phyloP scores from a whole-genome alignment of 2,113 vertebrate species.

The Ochotona curzoniae region DNA sequence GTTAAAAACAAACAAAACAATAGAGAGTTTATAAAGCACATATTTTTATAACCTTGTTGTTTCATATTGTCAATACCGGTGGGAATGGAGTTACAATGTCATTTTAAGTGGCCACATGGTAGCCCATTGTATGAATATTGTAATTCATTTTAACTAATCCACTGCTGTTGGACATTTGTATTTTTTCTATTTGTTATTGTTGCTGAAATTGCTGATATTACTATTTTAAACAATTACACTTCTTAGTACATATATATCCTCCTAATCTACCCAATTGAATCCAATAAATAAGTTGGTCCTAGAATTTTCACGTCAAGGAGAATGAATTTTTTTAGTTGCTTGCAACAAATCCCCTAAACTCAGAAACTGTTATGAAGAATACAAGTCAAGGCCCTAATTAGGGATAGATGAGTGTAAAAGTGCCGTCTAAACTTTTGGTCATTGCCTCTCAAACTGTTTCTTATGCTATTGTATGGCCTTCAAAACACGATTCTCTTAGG shows the following conservation, averaged over 20 bases:
- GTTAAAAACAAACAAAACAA: too few relatives aligned
- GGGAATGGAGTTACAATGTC: neutral
- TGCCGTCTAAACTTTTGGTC: neutral
- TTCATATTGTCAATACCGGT: neutral
- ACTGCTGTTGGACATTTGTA: neutral
- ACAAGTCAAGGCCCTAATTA: neutral
- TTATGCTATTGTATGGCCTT: neutral
- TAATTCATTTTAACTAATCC: neutral
- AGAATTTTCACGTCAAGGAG: neutral
- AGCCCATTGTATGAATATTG: neutral
- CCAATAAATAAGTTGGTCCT: neutral
- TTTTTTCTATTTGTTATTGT: neutral
- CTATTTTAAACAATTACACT: slow-evolving; percentile 10
- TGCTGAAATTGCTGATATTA: neutral
- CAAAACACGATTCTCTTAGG: neutral
- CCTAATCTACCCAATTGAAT: neutral
- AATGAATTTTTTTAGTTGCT: neutral
- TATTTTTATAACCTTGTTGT: neutral
- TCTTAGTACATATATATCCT: slow-evolving; percentile 1
- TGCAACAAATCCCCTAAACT: neutral
- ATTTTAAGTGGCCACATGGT: neutral
- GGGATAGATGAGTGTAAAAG: neutral
- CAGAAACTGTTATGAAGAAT: neutral
- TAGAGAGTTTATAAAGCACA: neutral
- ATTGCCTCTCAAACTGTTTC: neutral